Evolutionary conservation across 1,140 invertebrate species (phyloP).

Genomic region (Drosophila trapezifrons): DNA sequence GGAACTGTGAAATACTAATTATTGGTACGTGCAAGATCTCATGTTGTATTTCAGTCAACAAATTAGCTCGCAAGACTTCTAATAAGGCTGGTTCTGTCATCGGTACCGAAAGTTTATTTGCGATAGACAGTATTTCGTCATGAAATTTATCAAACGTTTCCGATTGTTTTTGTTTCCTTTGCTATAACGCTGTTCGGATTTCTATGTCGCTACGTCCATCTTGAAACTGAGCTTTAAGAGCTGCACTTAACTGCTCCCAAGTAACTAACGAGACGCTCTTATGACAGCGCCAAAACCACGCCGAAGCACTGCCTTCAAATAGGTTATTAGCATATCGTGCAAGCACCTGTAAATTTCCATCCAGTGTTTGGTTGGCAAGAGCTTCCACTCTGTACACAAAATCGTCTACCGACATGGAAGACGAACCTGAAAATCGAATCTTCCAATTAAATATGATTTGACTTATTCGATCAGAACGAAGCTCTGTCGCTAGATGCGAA

Average conservation of each 20-base stretch:
- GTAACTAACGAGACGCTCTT: slow-evolving; percentile 8
- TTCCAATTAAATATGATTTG: slow-evolving; percentile 21
- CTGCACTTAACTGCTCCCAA: slow-evolving; percentile 2
- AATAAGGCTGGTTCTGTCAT: slow-evolving; percentile 7
- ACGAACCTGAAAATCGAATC: slow-evolving; percentile 10
- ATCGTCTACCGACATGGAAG: slow-evolving; percentile 15
- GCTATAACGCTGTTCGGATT: slow-evolving; percentile 14
- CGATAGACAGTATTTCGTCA: slow-evolving; percentile 3
- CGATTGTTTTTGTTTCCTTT: slow-evolving; percentile 15
- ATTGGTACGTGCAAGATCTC: slow-evolving; percentile 14
- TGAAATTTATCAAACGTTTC: slow-evolving; percentile 14
- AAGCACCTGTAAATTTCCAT: slow-evolving; percentile 16
- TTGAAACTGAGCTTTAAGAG: slow-evolving; percentile 17
- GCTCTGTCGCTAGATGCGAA: neutral
- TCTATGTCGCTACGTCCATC: slow-evolving; percentile 11
- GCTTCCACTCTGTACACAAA: slow-evolving; percentile 20
- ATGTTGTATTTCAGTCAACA: slow-evolving; percentile 15
- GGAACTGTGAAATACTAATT: slow-evolving; percentile 1
- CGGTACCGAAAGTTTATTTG: neutral
- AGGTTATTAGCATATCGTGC: slow-evolving; percentile 16
- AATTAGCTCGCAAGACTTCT: slow-evolving; percentile 10
- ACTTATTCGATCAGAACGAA: slow-evolving; percentile 17
- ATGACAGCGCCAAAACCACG: slow-evolving; percentile 22
- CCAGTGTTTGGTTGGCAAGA: slow-evolving; percentile 11
- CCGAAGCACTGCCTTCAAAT: slow-evolving; percentile 9